Percentiles rank a stretch among this genome's conserved stretches.
Conservation (phyloP, 2,797 vertebrate genomes). For the Selene dorsalis region DNA sequence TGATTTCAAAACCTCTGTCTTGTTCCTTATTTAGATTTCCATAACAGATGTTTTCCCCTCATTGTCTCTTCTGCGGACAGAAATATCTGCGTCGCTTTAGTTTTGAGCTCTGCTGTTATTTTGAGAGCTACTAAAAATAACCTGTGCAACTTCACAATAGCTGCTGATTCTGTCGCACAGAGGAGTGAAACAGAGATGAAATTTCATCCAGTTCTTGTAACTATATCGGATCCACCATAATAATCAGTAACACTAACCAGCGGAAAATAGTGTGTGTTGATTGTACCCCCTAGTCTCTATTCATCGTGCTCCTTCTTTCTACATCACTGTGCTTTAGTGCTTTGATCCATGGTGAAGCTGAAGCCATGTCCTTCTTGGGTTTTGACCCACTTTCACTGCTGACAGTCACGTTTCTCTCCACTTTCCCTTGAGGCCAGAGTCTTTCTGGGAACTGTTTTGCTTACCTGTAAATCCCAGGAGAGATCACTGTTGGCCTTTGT, state of each 20-base stretch:
- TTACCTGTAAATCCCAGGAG: slow-evolving; percentile 48
- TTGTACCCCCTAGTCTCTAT: neutral
- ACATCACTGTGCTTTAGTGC: neutral
- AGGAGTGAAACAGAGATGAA: neutral
- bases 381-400: slow-evolving; percentile 55
- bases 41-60: neutral
- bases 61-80: slow-evolving; percentile 2
- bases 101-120: slow-evolving; percentile 9
- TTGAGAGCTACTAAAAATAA: slow-evolving; percentile 15
- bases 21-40: slow-evolving; percentile 11
- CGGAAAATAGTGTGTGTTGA: neutral
- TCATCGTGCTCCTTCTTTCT: neutral
- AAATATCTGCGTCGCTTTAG: slow-evolving; percentile 23
- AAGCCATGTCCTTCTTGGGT: slow-evolving; percentile 42
- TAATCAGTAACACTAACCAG: slow-evolving; percentile 6
- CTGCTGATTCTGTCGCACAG: slow-evolving; percentile 11
- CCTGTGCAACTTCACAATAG: slow-evolving; percentile 2
- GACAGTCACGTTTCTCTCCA: slow-evolving; percentile 21
- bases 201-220: neutral
- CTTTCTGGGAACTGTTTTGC: slow-evolving; percentile 41
- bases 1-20: slow-evolving; percentile 1
- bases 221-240: neutral
- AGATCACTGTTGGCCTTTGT: slow-evolving; percentile 30
- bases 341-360: slow-evolving; percentile 32
- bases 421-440: slow-evolving; percentile 21